Base-by-base conservation (phyloP, 2,888 invertebrate species). In the Ditula angustiorana region DNA sequence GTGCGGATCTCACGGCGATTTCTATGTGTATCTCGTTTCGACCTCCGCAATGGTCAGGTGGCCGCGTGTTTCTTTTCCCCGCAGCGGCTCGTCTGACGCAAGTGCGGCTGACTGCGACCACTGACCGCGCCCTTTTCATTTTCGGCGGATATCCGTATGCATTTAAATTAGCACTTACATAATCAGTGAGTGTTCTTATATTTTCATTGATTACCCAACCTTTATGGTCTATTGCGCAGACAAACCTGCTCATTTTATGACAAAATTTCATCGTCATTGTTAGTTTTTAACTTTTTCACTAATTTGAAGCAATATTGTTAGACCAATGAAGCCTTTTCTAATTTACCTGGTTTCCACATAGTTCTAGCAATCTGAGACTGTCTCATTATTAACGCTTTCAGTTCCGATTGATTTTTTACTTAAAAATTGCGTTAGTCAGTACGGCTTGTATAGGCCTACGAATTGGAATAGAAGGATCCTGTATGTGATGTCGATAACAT, bases 141-240 rank as follows among this genome's bases (percentile, higher is more conserved):
- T 71, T 74, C 67, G 72, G 71, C 76, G 75, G 74, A 76, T 74
- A 69, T 77, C 78, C 74, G 74, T 70, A 67, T 77, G 71, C 61
- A 76, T 71, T 72, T 67, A 71, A 76, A 73, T 71, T 70, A 70
- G 69, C 62, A 66, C 68, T 76, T 75, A 71, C 73, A 73, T 73
- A 76, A 77, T 61, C 64, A 41, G 35, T 30, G 64, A 44, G 41
- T 61, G 46, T 60, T 60, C 56, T 33, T 33, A 56, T 61, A 65
- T 61, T 23, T 55, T 53, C 53, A 65, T 64, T 41, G 67, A 65
- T 65, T 67, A 52, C 60, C 49, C 35, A 64, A 65, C 53, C 19
- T 55, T 46, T 61, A 52, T 55, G 44, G 28, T 53, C 67, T 64
- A 61, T 64, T 65, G 64, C 67, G 61, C 41, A 44, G 57, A n/a